phyloP scores from a whole-genome alignment of 2,113 vertebrate species.

The Aspidoscelis tigris region DNA sequence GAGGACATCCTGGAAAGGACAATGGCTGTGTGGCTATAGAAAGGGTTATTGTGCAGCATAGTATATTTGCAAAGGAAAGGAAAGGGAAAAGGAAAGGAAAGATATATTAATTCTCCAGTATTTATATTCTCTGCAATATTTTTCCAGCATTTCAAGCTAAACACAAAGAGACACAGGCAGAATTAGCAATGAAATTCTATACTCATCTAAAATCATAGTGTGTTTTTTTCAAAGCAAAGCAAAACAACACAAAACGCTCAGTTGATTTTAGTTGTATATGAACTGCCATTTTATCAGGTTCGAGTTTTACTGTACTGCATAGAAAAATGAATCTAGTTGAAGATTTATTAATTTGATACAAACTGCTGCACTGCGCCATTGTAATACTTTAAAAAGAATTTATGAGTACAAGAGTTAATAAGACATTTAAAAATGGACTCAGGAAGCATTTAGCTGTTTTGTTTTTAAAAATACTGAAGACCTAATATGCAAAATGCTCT shows the following conservation, averaged over 20 bases:
- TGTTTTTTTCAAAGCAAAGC: neutral
- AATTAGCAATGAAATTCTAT: neutral
- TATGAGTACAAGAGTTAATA: neutral
- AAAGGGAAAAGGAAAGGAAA: no score
- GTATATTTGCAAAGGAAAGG: no score
- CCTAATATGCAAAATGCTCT: neutral
- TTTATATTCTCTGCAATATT: slow-evolving; percentile 1
- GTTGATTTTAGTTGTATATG: neutral
- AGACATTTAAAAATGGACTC: slow-evolving; percentile 32
- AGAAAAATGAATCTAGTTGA: neutral
- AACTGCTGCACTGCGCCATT: neutral
- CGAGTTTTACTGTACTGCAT: neutral
- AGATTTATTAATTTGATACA: slow-evolving; percentile 28
- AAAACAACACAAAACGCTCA: neutral
- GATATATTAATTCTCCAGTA: neutral
- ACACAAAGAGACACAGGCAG: neutral
- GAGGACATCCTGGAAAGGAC: no score
- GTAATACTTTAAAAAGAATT: slow-evolving; percentile 18
- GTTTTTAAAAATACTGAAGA: neutral
- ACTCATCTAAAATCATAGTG: neutral
- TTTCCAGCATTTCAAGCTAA: neutral
- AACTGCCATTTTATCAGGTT: neutral
- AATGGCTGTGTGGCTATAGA: no score
- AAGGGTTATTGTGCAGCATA: no score
- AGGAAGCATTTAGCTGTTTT: slow-evolving; percentile 21